Evolutionary conservation across 2,113 vertebrate species (phyloP), one percentile per base, ranked within the genome.

Genomic region (Neofelis nebulosa): DNA sequence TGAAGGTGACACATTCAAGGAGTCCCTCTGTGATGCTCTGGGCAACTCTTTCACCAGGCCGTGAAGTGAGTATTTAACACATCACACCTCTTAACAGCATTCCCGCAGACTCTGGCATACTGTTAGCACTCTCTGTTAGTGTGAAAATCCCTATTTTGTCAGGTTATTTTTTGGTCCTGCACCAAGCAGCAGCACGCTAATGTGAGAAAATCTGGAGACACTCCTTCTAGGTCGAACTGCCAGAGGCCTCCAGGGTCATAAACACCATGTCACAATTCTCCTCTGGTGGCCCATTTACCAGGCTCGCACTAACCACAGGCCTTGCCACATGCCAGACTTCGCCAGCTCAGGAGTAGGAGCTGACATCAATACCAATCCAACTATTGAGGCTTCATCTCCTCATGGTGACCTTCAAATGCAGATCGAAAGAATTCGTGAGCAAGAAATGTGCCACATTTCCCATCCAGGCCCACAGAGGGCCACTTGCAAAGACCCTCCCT

Each of bases 141-240:
- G 95, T 97, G 95, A 95, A 97, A 94, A 94, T 83, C 66, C 68
- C 89, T 78, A n/a, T 94, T 83, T 88, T 31, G 63, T 36, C 88
- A 63, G 55, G 73, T 91, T 73, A 38, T 16, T 45, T 96, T 55
- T 66, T 50, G 41, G 83, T 90, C 69, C 63, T 13, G 14, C 69
- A 76, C 48, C 88, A 86, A 92, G 89, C 61, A 68, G 78, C 61
- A 90, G 92, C 93, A 82, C 7, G 61, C 81, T 87, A 92, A 97
- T 38, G 78, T 90, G 96, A 89, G 65, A 94, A 96, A 94, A 96
- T 63, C 57, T 94, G 69, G 63, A 94, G 96, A 96, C 89, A 63
- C 55, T 63, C 57, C 69, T 95, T 82, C 87, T 41, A 89, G 79
- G 93, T 61, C 41, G 21, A 79, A 69, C 3, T 87, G 78, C 73